phyloP scores from a whole-genome alignment of 2,797 vertebrate genomes.

The Spinibarbus caldwelli region DNA sequence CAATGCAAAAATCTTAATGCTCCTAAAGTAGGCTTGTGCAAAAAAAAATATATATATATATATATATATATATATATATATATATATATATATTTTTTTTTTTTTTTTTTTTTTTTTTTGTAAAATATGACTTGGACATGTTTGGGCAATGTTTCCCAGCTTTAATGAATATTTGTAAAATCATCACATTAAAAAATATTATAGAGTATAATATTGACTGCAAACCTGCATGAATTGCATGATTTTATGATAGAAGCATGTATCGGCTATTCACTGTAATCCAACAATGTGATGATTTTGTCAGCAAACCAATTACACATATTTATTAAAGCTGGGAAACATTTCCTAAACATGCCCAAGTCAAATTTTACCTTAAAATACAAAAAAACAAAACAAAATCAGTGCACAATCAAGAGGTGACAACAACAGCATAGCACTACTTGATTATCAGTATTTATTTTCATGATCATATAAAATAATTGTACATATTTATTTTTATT shows the following conservation, averaged over 20 bases:
- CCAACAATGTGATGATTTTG: background rate
- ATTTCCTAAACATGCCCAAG: background rate
- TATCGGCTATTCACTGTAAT: background rate
- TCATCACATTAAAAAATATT: background rate
- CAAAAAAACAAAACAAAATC: too few species aligned
- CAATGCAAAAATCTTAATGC: too few species aligned
- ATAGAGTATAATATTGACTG: background rate
- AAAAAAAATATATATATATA: too few species aligned
- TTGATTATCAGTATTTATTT: too few species aligned
- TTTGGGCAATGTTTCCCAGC: background rate
- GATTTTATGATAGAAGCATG: background rate
- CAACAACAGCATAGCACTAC: background rate
- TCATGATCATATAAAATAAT: background rate
- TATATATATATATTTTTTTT: too few species aligned
- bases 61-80: too few species aligned
- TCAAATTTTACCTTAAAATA: too few species aligned
- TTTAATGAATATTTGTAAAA: background rate
- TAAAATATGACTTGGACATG: background rate
- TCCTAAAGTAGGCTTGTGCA: too few species aligned
- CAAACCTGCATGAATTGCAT: background rate
- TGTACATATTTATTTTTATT: too few species aligned
- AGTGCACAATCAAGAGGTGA: background rate
- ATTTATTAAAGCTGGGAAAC: too few species aligned
- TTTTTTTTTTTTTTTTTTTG: too few species aligned
- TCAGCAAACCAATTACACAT: background rate